Percentiles rank a stretch among this genome's conserved stretches.
phyloP scores from a whole-genome alignment of 2,113 vertebrate species.

The Trichomycterus rosablanca region DNA sequence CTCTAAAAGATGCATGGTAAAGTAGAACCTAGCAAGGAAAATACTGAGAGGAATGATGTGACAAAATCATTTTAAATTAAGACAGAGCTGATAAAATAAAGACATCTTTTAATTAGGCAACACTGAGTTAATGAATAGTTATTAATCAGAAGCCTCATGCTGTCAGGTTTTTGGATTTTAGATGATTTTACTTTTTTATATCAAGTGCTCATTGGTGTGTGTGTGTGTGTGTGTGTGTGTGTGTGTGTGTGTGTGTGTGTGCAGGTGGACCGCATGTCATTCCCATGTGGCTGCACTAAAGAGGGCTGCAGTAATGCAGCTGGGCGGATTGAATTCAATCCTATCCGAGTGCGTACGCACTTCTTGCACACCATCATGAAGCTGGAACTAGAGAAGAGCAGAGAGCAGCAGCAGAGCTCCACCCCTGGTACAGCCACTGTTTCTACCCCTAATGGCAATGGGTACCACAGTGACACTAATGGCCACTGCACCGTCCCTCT shows the following conservation, averaged over 20 bases:
- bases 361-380: constrained; percentile 99
- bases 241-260: not conserved
- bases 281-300: constrained; percentile 95
- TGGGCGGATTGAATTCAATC: constrained; percentile 96
- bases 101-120: constrained; percentile 4
- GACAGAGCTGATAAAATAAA: constrained; percentile 15
- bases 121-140: constrained; percentile 15
- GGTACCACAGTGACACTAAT: constrained; percentile 76
- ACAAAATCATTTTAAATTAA: constrained; percentile 16
- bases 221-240: constrained; percentile 71
- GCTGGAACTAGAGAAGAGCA: constrained; percentile 93
- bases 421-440: not conserved
- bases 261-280: constrained; percentile 98
- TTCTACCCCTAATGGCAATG: constrained; percentile 67
- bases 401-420: constrained; percentile 77
- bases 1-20: too few relatives aligned
- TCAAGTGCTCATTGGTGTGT: not conserved
- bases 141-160: not conserved
- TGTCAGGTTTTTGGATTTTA: not conserved
- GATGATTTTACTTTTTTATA: not conserved
- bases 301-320: constrained; percentile 96
- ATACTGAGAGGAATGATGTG: constrained; percentile 14
- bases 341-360: constrained; percentile 97
- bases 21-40: too few relatives aligned
- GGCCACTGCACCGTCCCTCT: constrained; percentile 69